phyloP scores from a whole-genome alignment of 2,888 invertebrate species.

The Eristalinus sepulchralis region DNA sequence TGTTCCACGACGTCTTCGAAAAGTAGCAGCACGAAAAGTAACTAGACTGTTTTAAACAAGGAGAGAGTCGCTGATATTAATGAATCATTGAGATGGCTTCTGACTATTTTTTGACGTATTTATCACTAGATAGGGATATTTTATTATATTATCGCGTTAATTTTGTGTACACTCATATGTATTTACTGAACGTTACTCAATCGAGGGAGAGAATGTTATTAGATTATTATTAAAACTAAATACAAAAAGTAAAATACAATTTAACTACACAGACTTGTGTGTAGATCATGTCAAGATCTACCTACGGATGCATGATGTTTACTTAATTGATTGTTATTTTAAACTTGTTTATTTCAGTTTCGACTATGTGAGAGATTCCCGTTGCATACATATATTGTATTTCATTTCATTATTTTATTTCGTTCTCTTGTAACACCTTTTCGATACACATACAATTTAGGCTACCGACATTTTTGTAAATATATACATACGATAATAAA shows the following conservation, averaged over 20 bases:
- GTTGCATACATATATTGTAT: not conserved
- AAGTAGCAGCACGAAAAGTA: conserved; percentile 76
- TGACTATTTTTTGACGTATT: conserved; percentile 72
- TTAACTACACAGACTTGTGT: conserved; percentile 17
- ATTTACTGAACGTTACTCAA: conserved; percentile 54
- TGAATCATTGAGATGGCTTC: conserved; percentile 53
- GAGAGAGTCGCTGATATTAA: conserved; percentile 70
- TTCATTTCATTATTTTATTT: not conserved
- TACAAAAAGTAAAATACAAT: not conserved
- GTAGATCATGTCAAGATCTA: not conserved
- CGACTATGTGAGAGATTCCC: conserved; percentile 19
- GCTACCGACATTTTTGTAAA: conserved; percentile 66
- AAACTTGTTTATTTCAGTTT: conserved; percentile 41
- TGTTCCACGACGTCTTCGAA: conserved; percentile 76
- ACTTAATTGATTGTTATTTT: conserved; percentile 62
- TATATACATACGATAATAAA: conserved; percentile 25
- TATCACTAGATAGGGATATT: conserved; percentile 69
- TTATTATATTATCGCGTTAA: conserved; percentile 57
- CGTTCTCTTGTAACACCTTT: not conserved
- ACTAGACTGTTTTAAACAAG: conserved; percentile 35
- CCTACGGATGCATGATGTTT: conserved; percentile 34
- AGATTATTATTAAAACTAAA: conserved; percentile 12
- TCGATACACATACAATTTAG: not conserved
- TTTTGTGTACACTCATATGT: conserved; percentile 51
- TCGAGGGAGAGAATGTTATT: conserved; percentile 27